A percentile compares a stretch with the other conserved stretches of the same genome.
These are phyloP conservation scores for Junonia oenone DNA, from an alignment of 2,888 invertebrate genomes.

Conservation along the genomic window DNA sequence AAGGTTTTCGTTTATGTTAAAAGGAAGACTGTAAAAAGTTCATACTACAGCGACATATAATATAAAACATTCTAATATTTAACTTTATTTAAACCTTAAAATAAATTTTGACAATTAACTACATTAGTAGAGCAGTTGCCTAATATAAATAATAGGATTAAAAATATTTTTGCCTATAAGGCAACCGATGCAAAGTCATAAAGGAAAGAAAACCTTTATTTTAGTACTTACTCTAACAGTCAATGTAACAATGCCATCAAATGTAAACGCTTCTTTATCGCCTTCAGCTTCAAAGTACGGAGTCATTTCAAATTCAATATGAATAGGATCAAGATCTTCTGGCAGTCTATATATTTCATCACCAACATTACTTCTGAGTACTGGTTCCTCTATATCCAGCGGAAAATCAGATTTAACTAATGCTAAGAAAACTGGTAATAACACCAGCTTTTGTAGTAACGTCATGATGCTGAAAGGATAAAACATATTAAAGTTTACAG, in stretches of 20 bases:
- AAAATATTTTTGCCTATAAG: too few species aligned
- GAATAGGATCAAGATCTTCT: slow-evolving; percentile 68
- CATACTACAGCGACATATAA: too few species aligned
- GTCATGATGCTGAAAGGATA: slow-evolving; percentile 44
- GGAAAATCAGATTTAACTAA: slow-evolving; percentile 50
- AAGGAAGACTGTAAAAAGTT: too few species aligned
- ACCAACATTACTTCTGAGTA: slow-evolving; percentile 33
- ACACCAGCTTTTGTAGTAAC: slow-evolving; percentile 35
- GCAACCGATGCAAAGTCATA: too few species aligned
- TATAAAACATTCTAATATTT: too few species aligned
- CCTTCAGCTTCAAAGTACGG: slow-evolving; percentile 67
- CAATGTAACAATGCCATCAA: slow-evolving; percentile 67
- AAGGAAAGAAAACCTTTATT: too few species aligned
- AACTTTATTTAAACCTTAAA: too few species aligned
- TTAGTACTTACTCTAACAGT: slow-evolving; percentile 50
- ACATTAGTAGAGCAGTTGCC: too few species aligned
- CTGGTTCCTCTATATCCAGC: slow-evolving; percentile 40
- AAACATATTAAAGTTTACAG: not conserved
- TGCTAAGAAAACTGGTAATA: slow-evolving; percentile 44
- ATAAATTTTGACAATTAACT: too few species aligned
- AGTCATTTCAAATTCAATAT: slow-evolving; percentile 73
- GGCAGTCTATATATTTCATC: slow-evolving; percentile 51
- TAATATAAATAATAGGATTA: too few species aligned
- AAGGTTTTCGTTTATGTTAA: too few species aligned
- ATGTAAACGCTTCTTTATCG: slow-evolving; percentile 55